phyloP scores from a whole-genome alignment of 2,888 invertebrate species.

The Bugula neritina region DNA sequence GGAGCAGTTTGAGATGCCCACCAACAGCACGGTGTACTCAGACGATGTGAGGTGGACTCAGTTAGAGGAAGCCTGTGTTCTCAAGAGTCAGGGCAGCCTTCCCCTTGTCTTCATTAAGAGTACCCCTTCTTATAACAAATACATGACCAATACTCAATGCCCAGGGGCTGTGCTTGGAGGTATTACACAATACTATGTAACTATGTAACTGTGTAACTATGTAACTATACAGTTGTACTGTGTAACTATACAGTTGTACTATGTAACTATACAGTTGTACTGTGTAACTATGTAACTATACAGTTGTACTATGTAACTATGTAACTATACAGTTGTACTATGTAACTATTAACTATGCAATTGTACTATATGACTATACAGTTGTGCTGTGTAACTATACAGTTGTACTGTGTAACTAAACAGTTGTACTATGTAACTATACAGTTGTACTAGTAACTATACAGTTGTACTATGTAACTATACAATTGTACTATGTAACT shows the following conservation, averaged over 20 bases:
- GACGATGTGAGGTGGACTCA: conserved; percentile 4
- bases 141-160: conserved; percentile 8
- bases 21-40: conserved; percentile 23
- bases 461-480: not conserved
- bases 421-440: not conserved
- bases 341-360: not conserved
- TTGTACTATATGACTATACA: not conserved
- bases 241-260: not conserved
- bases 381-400: not conserved
- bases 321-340: not conserved
- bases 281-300: not conserved
- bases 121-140: conserved; percentile 9
- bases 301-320: not conserved
- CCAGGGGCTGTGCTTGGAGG: not conserved
- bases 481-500: no score
- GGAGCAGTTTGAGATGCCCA: conserved; percentile 21
- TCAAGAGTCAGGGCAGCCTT: not conserved
- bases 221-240: not conserved
- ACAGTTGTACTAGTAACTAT: not conserved
- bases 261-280: not conserved
- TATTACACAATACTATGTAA: no score
- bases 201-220: not conserved
- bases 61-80: conserved; percentile 20
- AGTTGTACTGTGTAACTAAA: not conserved
- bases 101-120: not conserved